A percentile compares a stretch with the other conserved stretches of the same genome.
Evolutionary conservation across 1,140 invertebrate species (phyloP).

Genomic region (Drosophila yakuba): DNA sequence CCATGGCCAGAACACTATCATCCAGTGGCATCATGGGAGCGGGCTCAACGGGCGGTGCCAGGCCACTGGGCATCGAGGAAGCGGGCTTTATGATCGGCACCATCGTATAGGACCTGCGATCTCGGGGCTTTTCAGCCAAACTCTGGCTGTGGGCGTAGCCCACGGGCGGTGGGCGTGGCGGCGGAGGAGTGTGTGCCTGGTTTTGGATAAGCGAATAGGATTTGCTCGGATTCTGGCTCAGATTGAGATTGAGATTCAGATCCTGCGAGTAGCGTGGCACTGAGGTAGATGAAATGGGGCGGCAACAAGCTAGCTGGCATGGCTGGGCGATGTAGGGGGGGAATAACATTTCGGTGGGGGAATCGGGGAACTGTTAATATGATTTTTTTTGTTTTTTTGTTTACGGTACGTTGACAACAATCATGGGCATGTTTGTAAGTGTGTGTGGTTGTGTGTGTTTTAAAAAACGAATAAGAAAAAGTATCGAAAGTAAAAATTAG

Average conservation of each 20-base stretch:
- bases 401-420: conserved; percentile 31
- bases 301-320: conserved; percentile 81
- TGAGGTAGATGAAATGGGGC: conserved; percentile 62
- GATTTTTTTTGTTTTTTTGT: not conserved
- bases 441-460: conserved; percentile 50
- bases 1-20: conserved; percentile 37
- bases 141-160: conserved; percentile 48
- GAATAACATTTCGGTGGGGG: conserved; percentile 84
- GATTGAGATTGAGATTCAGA: conserved; percentile 46
- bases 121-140: conserved; percentile 34
- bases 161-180: conserved; percentile 74
- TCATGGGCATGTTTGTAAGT: conserved; percentile 42
- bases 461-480: conserved; percentile 60
- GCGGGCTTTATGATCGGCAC: conserved; percentile 75
- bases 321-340: conserved; percentile 82
- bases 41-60: conserved; percentile 34
- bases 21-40: conserved; percentile 29
- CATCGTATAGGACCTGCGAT: conserved; percentile 64
- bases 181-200: conserved; percentile 59
- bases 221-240: conserved; percentile 30
- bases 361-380: conserved; percentile 75
- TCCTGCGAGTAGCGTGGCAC: conserved; percentile 79
- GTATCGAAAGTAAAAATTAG: conserved; percentile 75
- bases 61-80: conserved; percentile 77
- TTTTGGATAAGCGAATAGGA: conserved; percentile 7